Conservation (phyloP, 1,140 invertebrate species). For the Euura lappo region DNA sequence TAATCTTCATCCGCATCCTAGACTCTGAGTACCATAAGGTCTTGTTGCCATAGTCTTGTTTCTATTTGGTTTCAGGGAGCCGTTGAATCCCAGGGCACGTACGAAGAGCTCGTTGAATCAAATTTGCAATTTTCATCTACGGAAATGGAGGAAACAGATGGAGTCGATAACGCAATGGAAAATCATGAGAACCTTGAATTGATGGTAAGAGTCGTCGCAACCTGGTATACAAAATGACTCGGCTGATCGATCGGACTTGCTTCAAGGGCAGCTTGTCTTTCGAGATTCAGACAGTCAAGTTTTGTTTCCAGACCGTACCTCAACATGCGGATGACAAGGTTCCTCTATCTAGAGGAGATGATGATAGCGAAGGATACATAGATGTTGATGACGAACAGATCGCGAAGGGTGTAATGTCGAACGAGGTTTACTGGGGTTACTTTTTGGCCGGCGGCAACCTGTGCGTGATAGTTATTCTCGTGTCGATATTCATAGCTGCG, state of each 20-base stretch:
- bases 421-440: constrained; percentile 68
- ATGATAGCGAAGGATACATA: background rate
- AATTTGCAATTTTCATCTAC: constrained; percentile 61
- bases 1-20: constrained; percentile 10
- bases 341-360: too few relatives aligned
- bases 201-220: too few relatives aligned
- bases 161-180: too few relatives aligned
- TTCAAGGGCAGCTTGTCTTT: too few relatives aligned
- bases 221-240: too few relatives aligned
- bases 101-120: constrained; percentile 61
- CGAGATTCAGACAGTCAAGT: too few relatives aligned
- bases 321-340: too few relatives aligned
- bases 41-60: background rate
- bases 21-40: background rate
- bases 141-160: constrained; percentile 30
- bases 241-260: too few relatives aligned
- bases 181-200: too few relatives aligned
- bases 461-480: constrained; percentile 63
- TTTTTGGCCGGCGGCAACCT: constrained; percentile 71
- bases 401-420: constrained; percentile 63
- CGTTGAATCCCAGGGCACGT: constrained; percentile 65
- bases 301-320: too few relatives aligned
- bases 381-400: constrained; percentile 42
- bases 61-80: constrained; percentile 56
- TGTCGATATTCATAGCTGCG: constrained; percentile 68